Evolutionary conservation across 2,888 invertebrate species (phyloP).

Genomic region (Ctenicera cuprea): DNA sequence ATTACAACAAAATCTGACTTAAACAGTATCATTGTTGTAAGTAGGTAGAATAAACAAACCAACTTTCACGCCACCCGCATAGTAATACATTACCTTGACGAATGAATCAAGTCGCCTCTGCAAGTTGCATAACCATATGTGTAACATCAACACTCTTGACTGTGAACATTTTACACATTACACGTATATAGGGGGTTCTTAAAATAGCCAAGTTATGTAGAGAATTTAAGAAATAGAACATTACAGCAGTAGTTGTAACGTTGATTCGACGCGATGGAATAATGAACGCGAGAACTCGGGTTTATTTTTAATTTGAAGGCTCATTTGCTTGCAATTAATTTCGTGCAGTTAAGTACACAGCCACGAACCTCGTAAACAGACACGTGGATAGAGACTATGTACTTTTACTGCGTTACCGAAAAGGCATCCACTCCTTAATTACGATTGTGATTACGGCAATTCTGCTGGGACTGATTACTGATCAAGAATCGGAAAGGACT

Average conservation of each 20-base stretch:
- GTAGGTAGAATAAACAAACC: constrained; percentile 40
- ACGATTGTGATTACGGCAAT: constrained; percentile 24
- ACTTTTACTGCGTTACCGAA: constrained; percentile 12
- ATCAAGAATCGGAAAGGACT: constrained; percentile 12
- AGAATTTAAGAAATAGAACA: constrained; percentile 48
- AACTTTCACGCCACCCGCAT: constrained; percentile 56
- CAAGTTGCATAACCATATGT: constrained; percentile 57
- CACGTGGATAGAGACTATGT: background rate
- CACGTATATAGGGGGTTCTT: constrained; percentile 31
- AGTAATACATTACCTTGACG: constrained; percentile 55
- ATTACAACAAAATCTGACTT: constrained; percentile 32
- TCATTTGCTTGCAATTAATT: constrained; percentile 49
- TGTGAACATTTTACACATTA: constrained; percentile 42
- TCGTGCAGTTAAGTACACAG: constrained; percentile 26
- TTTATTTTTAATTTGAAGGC: constrained; percentile 51
- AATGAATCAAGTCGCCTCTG: constrained; percentile 54
- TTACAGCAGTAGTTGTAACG: constrained; percentile 41
- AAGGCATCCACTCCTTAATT: constrained; percentile 16
- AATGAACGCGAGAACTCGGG: constrained; percentile 43
- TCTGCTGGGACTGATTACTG: constrained; percentile 18
- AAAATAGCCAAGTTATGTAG: constrained; percentile 52
- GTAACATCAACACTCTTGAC: constrained; percentile 53
- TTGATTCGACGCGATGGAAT: constrained; percentile 46
- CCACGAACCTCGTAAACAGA: constrained; percentile 28
- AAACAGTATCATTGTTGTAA: constrained; percentile 33